These are phyloP conservation scores for Synergus itoensis DNA, from an alignment of 2,888 invertebrate species.

Conservation along the genomic window DNA sequence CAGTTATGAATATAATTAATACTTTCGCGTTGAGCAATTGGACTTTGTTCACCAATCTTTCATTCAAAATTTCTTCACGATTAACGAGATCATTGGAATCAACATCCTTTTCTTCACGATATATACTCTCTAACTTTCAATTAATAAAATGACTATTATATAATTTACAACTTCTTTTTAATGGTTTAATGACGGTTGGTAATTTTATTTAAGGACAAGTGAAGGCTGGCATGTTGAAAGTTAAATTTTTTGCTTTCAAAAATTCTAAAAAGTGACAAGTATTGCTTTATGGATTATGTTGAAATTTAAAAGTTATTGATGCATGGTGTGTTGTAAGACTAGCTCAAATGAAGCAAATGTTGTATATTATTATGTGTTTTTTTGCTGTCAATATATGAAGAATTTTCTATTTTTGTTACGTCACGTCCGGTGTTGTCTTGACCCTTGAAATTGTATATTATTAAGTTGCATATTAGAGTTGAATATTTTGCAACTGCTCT, in stretches of 20 bases:
- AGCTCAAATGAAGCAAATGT: neutral
- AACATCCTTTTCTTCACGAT: too few relatives aligned
- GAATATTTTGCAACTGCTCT: neutral
- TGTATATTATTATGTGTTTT: neutral
- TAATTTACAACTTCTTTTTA: too few relatives aligned
- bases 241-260: too few relatives aligned
- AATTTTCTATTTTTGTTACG: neutral
- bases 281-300: neutral
- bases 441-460: slow-evolving; percentile 2
- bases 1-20: neutral
- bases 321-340: neutral
- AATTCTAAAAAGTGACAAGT: neutral
- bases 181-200: too few relatives aligned
- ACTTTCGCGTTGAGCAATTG: neutral
- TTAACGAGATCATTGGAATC: neutral
- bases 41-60: neutral
- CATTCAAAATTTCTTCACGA: neutral
- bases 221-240: too few relatives aligned
- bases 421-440: neutral
- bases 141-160: too few relatives aligned
- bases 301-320: neutral
- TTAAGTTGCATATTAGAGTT: neutral
- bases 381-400: neutral
- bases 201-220: too few relatives aligned
- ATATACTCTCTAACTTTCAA: too few relatives aligned